Evolutionary conservation across 2,113 vertebrate genomes (phyloP), one percentile per base, ranked within the genome.

Genomic region (Barnardius zonarius): DNA sequence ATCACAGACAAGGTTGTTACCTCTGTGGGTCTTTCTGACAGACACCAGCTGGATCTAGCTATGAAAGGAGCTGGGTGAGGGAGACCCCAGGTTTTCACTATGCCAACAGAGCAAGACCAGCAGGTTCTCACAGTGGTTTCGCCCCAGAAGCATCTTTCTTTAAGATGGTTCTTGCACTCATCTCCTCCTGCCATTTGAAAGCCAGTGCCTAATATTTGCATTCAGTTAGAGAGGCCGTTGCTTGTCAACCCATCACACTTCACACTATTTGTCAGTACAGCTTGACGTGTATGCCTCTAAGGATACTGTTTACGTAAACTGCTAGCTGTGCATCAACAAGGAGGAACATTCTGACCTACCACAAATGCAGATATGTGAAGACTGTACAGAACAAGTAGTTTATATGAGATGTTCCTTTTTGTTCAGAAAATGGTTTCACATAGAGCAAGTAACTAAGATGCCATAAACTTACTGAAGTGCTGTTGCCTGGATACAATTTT

Each of bases 241-340:
- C 44, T 31, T 31, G 13, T 51, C 30, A 46, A 22, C 27, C 19
- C 33, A 54, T 9, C 2, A 1, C 31, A 30, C 7, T 77, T 61
- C 4, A 49, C 15, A 4, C 13, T 67, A 59, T 12, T 12, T 54
- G 27, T 33, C 81, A 83, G 18, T 2, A 2, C 14, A 68, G 48
- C 16, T 25, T 19, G 20, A n/a, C 6, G 5, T 11, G 30, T 7
- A 43, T 0, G 0, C 57, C 37, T 54, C 20, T 41, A 72, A n/a
- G 30, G 67, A 80, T 5, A n/a, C 11, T 20, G 18, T 17, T 83
- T 37, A 33, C 5, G 2, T 59, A n/a, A 59, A n/a, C 13, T 37
- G 30, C 10, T 61, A 68, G 9, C 39, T 74, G 13, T 8, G 5
- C 24, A 24, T 57, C 46, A 48, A 37, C 1, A 3, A 37, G 20